Conservation (phyloP, 2,888 invertebrate species). For the Luffia ferchaultella region DNA sequence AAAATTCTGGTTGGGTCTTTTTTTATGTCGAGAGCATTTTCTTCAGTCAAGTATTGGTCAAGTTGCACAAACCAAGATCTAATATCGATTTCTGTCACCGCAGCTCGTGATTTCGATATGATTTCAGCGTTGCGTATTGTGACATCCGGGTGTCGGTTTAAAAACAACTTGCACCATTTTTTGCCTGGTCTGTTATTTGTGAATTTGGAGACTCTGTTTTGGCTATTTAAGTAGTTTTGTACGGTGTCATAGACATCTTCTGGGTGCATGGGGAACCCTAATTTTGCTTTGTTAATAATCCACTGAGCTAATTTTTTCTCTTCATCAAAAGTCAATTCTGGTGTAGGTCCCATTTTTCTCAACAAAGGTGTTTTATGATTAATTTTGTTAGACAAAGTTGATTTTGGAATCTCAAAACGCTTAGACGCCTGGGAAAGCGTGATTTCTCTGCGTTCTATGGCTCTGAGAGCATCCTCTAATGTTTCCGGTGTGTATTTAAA, state of each 20-base stretch:
- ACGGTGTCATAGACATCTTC: slow-evolving; percentile 10
- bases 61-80: slow-evolving; percentile 11
- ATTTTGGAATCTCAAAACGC: slow-evolving; percentile 10
- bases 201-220: slow-evolving; percentile 7
- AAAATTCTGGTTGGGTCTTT: neutral
- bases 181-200: slow-evolving; percentile 10
- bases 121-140: slow-evolving; percentile 11
- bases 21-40: neutral
- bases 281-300: slow-evolving; percentile 8
- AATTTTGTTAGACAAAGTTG: slow-evolving; percentile 10
- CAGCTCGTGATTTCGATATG: slow-evolving; percentile 10
- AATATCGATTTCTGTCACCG: slow-evolving; percentile 12
- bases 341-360: slow-evolving; percentile 9
- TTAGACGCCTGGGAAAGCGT: no score
- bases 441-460: no score
- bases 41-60: neutral
- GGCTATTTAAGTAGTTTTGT: slow-evolving; percentile 7
- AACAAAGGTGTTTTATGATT: slow-evolving; percentile 11
- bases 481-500: no score
- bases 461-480: no score
- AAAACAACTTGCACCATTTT: slow-evolving; percentile 11
- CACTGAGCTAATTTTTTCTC: slow-evolving; percentile 8
- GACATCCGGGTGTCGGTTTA: slow-evolving; percentile 11
- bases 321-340: slow-evolving; percentile 6
- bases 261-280: slow-evolving; percentile 8